Evolutionary conservation across 2,113 vertebrate genomes (phyloP).

Genomic region (Gobio gobio): DNA sequence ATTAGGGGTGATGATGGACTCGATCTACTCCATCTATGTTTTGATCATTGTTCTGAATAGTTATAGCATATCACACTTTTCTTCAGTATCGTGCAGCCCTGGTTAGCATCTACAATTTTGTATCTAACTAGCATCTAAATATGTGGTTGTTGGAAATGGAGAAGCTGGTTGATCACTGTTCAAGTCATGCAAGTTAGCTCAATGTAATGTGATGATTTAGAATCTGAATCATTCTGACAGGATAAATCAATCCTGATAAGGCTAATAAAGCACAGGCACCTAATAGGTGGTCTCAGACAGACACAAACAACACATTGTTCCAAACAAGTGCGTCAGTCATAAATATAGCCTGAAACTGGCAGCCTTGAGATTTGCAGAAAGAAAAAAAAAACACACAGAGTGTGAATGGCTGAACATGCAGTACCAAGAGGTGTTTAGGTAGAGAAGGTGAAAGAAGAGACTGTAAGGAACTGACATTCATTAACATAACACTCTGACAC

Average conservation of each 20-base stretch:
- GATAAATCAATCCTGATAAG: constrained; percentile 43
- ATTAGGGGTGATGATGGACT: too few species aligned
- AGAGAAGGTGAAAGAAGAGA: background rate
- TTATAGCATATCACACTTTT: too few species aligned
- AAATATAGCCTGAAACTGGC: constrained; percentile 31
- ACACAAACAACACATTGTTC: constrained; percentile 46
- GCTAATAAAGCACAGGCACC: constrained; percentile 20
- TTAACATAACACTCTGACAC: background rate
- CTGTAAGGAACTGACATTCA: constrained; percentile 7
- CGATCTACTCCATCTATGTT: too few species aligned
- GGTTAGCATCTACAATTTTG: too few species aligned
- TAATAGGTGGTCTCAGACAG: constrained; percentile 42
- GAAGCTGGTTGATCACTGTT: background rate
- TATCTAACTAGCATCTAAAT: too few species aligned
- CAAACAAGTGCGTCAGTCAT: constrained; percentile 1
- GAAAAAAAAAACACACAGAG: constrained; percentile 1
- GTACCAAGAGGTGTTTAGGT: background rate
- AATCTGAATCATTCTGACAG: background rate
- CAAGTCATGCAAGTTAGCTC: background rate
- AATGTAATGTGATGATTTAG: background rate
- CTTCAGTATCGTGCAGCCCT: too few species aligned
- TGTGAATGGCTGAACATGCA: constrained; percentile 4
- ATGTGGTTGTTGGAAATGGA: background rate
- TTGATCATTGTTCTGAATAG: too few species aligned
- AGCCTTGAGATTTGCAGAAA: background rate